Conservation (phyloP, 2,797 vertebrate species). For the Mycteria americana region DNA sequence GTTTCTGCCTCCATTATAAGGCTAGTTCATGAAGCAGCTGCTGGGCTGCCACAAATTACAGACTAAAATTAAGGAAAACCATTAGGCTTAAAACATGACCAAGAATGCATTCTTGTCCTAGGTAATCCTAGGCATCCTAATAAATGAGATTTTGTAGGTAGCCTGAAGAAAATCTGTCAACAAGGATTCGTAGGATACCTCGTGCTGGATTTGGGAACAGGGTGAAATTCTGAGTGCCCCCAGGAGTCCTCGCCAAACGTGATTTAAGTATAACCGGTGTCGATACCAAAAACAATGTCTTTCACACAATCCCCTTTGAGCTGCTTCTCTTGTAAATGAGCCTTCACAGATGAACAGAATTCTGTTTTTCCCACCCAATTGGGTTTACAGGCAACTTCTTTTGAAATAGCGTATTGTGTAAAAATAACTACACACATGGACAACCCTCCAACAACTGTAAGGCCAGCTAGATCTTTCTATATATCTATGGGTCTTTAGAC, state of each 20-base stretch:
- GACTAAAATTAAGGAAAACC: background rate
- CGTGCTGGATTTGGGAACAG: background rate
- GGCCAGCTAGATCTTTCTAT: background rate
- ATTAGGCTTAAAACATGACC: background rate
- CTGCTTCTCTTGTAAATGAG: background rate
- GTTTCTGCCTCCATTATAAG: background rate
- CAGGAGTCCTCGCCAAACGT: background rate
- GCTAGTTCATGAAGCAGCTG: background rate
- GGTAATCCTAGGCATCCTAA: background rate
- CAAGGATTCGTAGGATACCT: background rate
- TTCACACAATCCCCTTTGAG: background rate
- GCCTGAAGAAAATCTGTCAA: background rate
- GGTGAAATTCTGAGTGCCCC: fast-evolving
- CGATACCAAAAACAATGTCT: background rate
- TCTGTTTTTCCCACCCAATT: background rate
- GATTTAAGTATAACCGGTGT: background rate
- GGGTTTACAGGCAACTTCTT: background rate
- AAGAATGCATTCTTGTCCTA: background rate
- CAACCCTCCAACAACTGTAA: background rate
- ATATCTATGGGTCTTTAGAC: background rate
- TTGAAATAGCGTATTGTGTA: background rate
- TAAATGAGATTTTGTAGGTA: background rate
- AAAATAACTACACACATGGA: background rate
- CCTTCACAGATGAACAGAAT: background rate
- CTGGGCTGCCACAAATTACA: background rate